These are phyloP conservation scores for Kryptolebias marmoratus DNA, from an alignment of 2,113 vertebrate species.

Conservation along the genomic window DNA sequence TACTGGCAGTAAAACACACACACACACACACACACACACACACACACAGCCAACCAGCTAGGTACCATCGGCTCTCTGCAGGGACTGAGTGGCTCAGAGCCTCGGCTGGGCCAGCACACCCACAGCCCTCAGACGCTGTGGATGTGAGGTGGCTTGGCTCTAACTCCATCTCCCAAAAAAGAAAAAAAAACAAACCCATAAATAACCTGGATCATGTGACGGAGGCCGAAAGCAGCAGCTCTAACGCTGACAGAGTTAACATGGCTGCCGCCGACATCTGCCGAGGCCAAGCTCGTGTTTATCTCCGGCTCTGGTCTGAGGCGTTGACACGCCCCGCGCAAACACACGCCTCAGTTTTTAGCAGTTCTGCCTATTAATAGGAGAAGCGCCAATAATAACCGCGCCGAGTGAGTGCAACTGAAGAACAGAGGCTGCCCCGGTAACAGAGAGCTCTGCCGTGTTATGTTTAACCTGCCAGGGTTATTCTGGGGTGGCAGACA, in stretches of 20 bases:
- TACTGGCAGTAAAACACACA: constrained; percentile 20
- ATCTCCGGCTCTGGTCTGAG: constrained; percentile 62
- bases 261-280: constrained; percentile 26
- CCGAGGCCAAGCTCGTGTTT: constrained; percentile 52
- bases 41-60: constrained; percentile 34
- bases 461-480: constrained; percentile 61
- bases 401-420: constrained; percentile 58
- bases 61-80: constrained; percentile 34
- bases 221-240: constrained; percentile 23
- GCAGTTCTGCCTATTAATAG: constrained; percentile 80
- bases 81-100: constrained; percentile 33
- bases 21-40: constrained; percentile 34
- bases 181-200: not conserved
- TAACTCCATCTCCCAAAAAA: constrained; percentile 12
- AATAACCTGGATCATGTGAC: constrained; percentile 31
- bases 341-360: constrained; percentile 77
- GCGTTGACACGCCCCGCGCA: constrained; percentile 62
- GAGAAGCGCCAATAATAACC: constrained; percentile 75
- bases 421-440: constrained; percentile 73
- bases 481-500: constrained; percentile 70
- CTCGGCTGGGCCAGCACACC: constrained; percentile 37
- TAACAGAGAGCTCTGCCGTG: constrained; percentile 66
- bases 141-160: no score
- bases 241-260: constrained; percentile 34
- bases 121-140: constrained; percentile 32